A percentile compares a stretch with the other conserved stretches of the same genome.
phyloP scores from a whole-genome alignment of 1,140 invertebrate species.

The Colletes gigas region DNA sequence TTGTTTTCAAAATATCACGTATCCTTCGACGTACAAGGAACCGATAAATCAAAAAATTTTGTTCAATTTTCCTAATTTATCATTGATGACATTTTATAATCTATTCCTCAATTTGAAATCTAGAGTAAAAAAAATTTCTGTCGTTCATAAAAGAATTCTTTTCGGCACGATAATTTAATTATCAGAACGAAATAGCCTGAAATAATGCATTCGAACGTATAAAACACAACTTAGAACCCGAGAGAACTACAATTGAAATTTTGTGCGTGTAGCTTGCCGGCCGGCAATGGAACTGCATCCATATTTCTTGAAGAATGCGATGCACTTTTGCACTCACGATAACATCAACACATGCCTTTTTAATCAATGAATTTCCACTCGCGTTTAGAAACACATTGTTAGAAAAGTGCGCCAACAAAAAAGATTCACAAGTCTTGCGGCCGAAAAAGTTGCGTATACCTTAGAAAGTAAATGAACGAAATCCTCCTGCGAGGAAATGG shows the following conservation, averaged over 20 bases:
- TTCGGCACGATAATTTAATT: neutral
- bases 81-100: neutral
- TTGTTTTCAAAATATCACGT: neutral
- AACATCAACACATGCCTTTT: conserved; percentile 34
- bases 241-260: conserved; percentile 5
- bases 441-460: conserved; percentile 57
- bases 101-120: conserved; percentile 4
- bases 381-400: conserved; percentile 11
- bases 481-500: conserved; percentile 83
- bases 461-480: conserved; percentile 69
- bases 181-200: neutral
- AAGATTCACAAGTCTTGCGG: neutral
- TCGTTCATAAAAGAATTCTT: neutral
- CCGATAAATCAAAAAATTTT: neutral
- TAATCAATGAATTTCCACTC: conserved; percentile 24
- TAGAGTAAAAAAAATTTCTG: conserved; percentile 1
- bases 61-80: neutral
- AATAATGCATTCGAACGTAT: neutral
- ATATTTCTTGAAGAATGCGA: conserved; percentile 47
- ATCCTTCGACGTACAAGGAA: neutral
- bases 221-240: neutral
- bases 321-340: conserved; percentile 63
- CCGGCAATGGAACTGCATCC: conserved; percentile 58
- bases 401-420: neutral
- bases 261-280: conserved; percentile 54